Conservation (phyloP, 2,888 invertebrate species). For the Euproctis similis region DNA sequence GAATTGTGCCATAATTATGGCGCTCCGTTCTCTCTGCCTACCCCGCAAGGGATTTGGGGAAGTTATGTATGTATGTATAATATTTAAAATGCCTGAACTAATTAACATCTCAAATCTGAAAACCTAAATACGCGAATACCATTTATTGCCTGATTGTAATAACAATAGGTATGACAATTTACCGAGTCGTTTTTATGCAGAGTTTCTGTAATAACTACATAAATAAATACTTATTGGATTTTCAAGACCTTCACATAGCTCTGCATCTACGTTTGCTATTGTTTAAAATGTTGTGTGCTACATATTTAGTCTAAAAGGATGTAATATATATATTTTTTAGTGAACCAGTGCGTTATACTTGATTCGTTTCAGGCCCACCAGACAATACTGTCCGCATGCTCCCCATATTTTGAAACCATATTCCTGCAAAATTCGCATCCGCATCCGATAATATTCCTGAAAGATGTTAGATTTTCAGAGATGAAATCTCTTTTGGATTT, state of each 20-base stretch:
- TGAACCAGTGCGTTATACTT: too few relatives aligned
- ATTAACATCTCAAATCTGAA: too few relatives aligned
- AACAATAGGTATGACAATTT: conserved; percentile 48
- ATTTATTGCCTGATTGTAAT: conserved; percentile 49
- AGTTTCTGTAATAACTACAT: too few relatives aligned
- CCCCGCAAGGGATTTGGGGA: too few relatives aligned
- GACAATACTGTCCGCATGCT: conserved; percentile 94
- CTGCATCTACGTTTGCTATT: conserved; percentile 29
- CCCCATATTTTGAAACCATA: conserved; percentile 94
- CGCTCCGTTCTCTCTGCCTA: too few relatives aligned
- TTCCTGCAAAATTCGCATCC: conserved; percentile 92
- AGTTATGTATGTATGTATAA: too few relatives aligned
- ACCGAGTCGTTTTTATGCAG: conserved; percentile 39
- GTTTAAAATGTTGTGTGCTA: conserved; percentile 19
- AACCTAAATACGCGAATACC: conserved; percentile 25
- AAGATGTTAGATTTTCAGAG: conserved; percentile 92
- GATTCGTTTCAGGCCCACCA: conserved; percentile 88
- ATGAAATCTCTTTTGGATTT: conserved; percentile 93
- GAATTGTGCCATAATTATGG: too few relatives aligned
- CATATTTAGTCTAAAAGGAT: conserved; percentile 11
- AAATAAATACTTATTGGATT: conserved; percentile 39
- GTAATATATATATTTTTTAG: too few relatives aligned
- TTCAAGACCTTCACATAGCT: conserved; percentile 50
- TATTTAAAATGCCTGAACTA: too few relatives aligned
- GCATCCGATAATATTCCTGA: conserved; percentile 93